These are phyloP conservation scores for Elephas maximus DNA, from an alignment of 2,113 vertebrate species.

Conservation along the genomic window DNA sequence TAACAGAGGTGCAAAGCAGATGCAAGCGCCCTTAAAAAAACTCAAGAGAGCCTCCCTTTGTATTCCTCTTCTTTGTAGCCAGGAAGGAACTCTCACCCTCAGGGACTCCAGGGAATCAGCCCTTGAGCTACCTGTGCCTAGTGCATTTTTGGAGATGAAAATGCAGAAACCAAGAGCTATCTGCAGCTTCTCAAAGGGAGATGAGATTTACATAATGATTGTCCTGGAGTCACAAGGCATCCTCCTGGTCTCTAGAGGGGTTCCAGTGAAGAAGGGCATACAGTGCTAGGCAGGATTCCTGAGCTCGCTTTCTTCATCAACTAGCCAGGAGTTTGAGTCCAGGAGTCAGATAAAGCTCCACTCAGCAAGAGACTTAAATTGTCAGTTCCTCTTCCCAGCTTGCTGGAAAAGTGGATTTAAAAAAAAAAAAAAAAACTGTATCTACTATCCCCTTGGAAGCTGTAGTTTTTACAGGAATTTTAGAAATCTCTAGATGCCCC, in stretches of 20 bases:
- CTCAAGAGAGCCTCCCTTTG: background rate
- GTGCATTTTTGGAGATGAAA: background rate
- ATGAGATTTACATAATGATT: background rate
- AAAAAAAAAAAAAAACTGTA: background rate
- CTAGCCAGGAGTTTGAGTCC: background rate
- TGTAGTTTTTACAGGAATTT: constrained; percentile 25
- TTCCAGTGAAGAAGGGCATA: background rate
- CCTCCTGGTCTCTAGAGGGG: background rate
- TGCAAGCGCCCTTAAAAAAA: background rate
- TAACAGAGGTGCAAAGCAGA: background rate
- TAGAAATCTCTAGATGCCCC: constrained; percentile 50
- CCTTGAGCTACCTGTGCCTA: background rate
- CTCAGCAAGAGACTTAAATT: background rate
- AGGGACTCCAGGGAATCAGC: background rate
- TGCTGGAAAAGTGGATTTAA: background rate
- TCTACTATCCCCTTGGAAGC: background rate
- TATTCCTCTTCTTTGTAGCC: background rate
- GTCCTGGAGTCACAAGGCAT: background rate
- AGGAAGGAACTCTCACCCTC: background rate
- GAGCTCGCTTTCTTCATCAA: background rate
- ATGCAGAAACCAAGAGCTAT: background rate
- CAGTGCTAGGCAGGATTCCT: no score
- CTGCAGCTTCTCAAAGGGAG: background rate
- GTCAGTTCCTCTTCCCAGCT: background rate
- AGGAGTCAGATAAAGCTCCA: background rate